Evolutionary conservation across 2,113 vertebrate species (phyloP).

Genomic region (Rousettus leschenaultii): DNA sequence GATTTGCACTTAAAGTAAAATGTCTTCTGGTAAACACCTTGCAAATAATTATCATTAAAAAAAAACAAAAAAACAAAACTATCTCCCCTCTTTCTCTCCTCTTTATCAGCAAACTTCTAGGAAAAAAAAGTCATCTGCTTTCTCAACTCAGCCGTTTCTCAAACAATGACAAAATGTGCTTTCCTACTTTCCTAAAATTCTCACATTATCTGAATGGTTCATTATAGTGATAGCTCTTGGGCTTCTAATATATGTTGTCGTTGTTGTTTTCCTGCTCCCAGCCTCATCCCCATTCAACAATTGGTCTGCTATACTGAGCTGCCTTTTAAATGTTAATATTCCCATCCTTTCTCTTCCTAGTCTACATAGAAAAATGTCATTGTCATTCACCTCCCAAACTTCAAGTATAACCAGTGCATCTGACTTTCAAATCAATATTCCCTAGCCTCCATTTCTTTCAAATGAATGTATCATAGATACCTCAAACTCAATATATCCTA

Average conservation of each 20-base stretch:
- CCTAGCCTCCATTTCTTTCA: slow-evolving; percentile 14
- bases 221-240: slow-evolving; percentile 37
- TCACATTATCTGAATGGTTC: slow-evolving; percentile 45
- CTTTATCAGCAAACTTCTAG: background rate
- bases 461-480: background rate
- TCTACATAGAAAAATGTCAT: background rate
- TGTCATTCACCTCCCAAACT: background rate
- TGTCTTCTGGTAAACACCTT: background rate
- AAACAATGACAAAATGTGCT: background rate
- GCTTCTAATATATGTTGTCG: slow-evolving; percentile 1
- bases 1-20: background rate
- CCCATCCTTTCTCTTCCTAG: background rate
- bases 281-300: background rate
- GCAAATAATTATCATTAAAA: background rate
- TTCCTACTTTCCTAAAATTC: slow-evolving; percentile 6
- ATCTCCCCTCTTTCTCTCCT: background rate
- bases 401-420: background rate
- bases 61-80: background rate
- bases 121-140: background rate
- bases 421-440: slow-evolving; percentile 24
- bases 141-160: background rate
- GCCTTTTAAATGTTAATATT: slow-evolving; percentile 3
- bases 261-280: background rate
- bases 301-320: background rate
- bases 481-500: background rate